Evolutionary conservation across 2,888 invertebrate genomes (phyloP), one percentile per base, ranked within the genome.

Genomic region (Drosophila eohydei): DNA sequence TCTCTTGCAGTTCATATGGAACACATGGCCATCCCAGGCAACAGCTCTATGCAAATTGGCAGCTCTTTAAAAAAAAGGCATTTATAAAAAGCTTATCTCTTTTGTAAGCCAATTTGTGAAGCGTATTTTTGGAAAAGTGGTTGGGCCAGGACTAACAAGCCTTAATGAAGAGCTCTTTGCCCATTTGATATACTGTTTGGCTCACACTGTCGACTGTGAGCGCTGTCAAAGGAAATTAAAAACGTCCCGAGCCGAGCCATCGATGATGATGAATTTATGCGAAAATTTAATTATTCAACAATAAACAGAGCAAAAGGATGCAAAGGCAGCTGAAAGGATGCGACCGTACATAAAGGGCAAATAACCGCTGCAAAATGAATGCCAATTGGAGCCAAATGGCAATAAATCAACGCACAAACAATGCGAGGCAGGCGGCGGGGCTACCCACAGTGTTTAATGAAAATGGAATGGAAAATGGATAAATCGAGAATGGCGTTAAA

Each of bases 211-310:
- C 38, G 46, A 63, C 60, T 67, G 56, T 64, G 55, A n/a, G 12
- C 8, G 66, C 58, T 74, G 83, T 88, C 83, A 78, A 85, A 73
- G 83, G 78, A 84, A 88, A 84, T 88, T 80, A 80, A 84, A 84
- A 85, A 72, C 50, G 51, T 63, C 28, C 60, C 60, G 70, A 63
- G 26, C 74, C 77, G 70, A 63, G 26, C 74, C 77, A 68, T 71
- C 79, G 68, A 76, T 82, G 73, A 83, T 84, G 83, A 85, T 88
- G 81, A 86, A 84, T 88, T 84, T 84, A 88, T 88, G 76, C 78
- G 86, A 85, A 88, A 76, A 88, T 88, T 84, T 84, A 84, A 88
- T 85, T 88, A 84, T 84, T 83, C 72, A 71, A 74, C 83, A 75
- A 71, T 76, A 85, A 88, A 84, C 86, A 88, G 78, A 72, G 62